Conservation (phyloP, 2,113 vertebrate genomes). For the Benitochromis conjunctus region DNA sequence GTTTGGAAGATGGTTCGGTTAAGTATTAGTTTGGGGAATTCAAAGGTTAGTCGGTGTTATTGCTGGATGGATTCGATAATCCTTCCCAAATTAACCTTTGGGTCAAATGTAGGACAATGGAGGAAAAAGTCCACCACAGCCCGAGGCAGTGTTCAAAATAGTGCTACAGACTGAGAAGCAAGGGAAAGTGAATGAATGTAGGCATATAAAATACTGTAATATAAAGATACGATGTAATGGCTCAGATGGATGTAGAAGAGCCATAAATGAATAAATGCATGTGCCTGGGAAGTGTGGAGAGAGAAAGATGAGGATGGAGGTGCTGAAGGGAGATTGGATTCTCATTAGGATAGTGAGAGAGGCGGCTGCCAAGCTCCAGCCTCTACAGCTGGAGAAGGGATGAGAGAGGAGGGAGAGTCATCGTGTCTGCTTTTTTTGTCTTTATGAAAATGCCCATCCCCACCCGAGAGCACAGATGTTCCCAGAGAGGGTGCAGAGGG, state of each 20-base stretch:
- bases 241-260: neutral
- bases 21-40: neutral
- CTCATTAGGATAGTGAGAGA: neutral
- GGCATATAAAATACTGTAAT: neutral
- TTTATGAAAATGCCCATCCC: neutral
- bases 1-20: neutral
- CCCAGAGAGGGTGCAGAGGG: neutral
- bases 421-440: fast-evolving
- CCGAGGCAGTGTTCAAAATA: neutral
- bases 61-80: neutral
- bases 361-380: neutral
- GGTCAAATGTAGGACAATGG: neutral
- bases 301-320: neutral
- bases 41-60: neutral
- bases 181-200: neutral
- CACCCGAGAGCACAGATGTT: neutral
- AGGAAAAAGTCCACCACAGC: neutral
- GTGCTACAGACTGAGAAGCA: neutral
- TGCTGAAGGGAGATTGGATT: neutral
- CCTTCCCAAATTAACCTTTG: neutral
- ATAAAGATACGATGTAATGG: neutral
- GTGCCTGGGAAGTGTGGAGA: neutral
- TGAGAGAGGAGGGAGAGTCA: neutral
- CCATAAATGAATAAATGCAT: neutral
- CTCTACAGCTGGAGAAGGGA: neutral